A percentile compares a stretch with the other conserved stretches of the same genome.
phyloP scores from a whole-genome alignment of 1,140 invertebrate species.

The Drosophila pectinifera region DNA sequence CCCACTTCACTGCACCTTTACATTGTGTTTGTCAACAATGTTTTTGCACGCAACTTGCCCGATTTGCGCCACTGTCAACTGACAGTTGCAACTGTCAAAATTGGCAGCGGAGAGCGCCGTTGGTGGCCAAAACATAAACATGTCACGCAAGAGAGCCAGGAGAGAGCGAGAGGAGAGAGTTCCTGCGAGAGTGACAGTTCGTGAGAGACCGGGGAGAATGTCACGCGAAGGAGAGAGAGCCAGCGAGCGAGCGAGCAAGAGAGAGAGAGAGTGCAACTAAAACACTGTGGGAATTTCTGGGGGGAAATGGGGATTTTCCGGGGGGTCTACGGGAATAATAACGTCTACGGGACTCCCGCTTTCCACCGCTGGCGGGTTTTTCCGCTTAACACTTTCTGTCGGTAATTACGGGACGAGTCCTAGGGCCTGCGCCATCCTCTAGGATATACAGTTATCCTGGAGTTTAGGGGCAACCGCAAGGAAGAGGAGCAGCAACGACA shows the following conservation, averaged over 20 bases:
- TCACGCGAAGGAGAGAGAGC: constrained; percentile 20
- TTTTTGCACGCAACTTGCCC: constrained; percentile 22
- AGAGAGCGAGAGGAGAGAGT: constrained; percentile 30
- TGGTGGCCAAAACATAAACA: constrained; percentile 82
- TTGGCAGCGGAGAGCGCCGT: constrained; percentile 71
- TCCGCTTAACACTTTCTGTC: constrained; percentile 52
- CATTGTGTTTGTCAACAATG: constrained; percentile 24
- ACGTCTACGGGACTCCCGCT: constrained; percentile 53
- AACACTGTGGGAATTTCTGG: constrained; percentile 55
- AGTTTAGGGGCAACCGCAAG: constrained; percentile 13
- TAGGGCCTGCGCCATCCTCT: constrained; percentile 40
- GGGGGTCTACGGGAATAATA: constrained; percentile 38
- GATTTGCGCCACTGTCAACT: constrained; percentile 68
- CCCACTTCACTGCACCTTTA: constrained; percentile 24
- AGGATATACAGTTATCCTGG: constrained; percentile 4
- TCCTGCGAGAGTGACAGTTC: constrained; percentile 25
- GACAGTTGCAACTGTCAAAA: constrained; percentile 77
- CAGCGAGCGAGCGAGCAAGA: constrained; percentile 40
- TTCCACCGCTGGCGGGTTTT: constrained; percentile 60
- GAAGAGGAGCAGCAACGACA: constrained; percentile 34
- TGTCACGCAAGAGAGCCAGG: constrained; percentile 59
- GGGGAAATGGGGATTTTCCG: constrained; percentile 29
- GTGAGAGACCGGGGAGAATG: constrained; percentile 34
- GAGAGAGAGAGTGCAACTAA: constrained; percentile 61
- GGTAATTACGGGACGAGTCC: constrained; percentile 46